Conservation (phyloP, 2,797 vertebrate genomes). For the Tokudaia tokunoshimensis region DNA sequence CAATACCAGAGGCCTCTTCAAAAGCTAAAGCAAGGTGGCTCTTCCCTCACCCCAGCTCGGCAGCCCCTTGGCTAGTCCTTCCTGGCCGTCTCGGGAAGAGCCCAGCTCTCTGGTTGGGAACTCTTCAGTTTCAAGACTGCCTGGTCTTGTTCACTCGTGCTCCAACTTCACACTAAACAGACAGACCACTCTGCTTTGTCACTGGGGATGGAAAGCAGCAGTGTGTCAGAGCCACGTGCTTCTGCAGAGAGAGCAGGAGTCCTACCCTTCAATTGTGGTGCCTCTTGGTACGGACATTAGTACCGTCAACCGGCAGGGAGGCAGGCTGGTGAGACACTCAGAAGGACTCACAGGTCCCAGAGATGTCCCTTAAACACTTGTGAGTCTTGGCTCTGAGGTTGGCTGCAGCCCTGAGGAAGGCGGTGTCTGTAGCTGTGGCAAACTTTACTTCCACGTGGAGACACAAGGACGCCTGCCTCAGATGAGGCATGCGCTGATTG, state of each 20-base stretch:
- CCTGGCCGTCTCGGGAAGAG: not conserved
- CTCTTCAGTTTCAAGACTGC: not conserved
- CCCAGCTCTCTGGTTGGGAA: not conserved
- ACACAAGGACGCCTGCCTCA: not conserved
- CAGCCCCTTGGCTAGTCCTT: not conserved
- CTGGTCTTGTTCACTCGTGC: not conserved
- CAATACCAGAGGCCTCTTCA: not conserved
- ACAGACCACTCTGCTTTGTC: not conserved
- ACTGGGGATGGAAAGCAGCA: not conserved
- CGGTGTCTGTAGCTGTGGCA: too few relatives aligned
- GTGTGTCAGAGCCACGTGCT: not conserved
- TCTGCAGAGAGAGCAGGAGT: not conserved
- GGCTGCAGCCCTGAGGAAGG: accelerated
- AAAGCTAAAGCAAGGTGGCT: not conserved
- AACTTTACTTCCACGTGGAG: not conserved
- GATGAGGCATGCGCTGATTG: not conserved
- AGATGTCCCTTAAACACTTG: not conserved
- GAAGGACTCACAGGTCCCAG: not conserved
- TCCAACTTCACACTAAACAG: not conserved
- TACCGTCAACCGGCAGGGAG: accelerated
- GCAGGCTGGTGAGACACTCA: accelerated
- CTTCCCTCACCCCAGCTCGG: not conserved
- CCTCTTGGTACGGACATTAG: accelerated
- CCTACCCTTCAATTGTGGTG: accelerated
- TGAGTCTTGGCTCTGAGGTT: not conserved